Base-by-base conservation (phyloP, 2,888 invertebrate species). In the Seladonia tumulorum region DNA sequence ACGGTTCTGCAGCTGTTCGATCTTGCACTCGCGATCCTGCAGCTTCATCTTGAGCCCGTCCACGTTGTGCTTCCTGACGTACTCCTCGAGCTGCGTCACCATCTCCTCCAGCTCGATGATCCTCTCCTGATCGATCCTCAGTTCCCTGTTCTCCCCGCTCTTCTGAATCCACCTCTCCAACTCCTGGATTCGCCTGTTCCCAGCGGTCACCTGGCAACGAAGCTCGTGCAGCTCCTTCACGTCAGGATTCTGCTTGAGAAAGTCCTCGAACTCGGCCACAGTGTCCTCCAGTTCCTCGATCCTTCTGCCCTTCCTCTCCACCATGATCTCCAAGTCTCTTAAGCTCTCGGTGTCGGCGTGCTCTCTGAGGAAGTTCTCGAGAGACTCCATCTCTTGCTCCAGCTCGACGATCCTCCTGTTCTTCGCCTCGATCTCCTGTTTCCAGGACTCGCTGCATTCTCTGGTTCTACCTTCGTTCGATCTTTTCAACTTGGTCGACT, bases 251-350 rank as follows among this genome's bases (percentile, higher is more conserved):
- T 95, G 95, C 66, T 94, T 93, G 0, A 96, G 87, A 35, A 94
- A 94, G 68, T 93, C 93, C 76, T 94, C 97, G 91, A 97, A 97
- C 92, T 97, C 97, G 42, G 96, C 94, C 71, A 97, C 95, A 10
- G 97, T 96, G 90, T 97, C 96, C 94, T 98, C 98, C 90, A 99
- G 95, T 93, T 98, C 98, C 92, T 97, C 96, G 79, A 98, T 97
- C 88, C 98, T 96, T 86, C 96, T 96, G 81, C 97, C 96, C 94
- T 97, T 97, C 89, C 96, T 96, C 85, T 96, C 95, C 10, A 96
- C 95, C 10, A 96, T 95, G 8, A 96, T 95, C 85, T 96, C 93
- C 68, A 97, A 93, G 90, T 96, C 96, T 91, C 96, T 96, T 80
- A 97, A 95, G 88, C 96, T 96, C 42, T 96, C 96, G 88, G 96